Percentiles rank a stretch among this genome's conserved stretches.
phyloP scores from a whole-genome alignment of 2,888 invertebrate genomes.

The Sinodicranocentrus sp. region DNA sequence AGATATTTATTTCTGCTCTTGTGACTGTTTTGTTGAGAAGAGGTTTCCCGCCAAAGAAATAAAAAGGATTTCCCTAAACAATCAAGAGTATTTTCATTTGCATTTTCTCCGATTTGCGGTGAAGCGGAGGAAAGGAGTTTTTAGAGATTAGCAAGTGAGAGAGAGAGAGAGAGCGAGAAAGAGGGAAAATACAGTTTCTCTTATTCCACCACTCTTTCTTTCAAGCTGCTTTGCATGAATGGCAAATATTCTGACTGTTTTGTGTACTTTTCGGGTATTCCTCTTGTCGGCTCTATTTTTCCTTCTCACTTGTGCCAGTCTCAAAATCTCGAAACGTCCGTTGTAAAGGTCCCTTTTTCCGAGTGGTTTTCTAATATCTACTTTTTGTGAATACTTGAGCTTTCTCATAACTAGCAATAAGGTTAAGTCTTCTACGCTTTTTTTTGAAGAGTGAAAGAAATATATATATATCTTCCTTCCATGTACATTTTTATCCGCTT shows the following conservation, averaged over 20 bases:
- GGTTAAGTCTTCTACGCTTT: background rate
- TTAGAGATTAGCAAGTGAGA: background rate
- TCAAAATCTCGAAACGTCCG: too few relatives aligned
- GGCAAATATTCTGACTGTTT: background rate
- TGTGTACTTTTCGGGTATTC: background rate
- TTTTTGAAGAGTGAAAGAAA: background rate
- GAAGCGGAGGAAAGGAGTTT: background rate
- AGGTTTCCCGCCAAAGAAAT: constrained; percentile 31
- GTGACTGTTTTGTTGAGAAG: background rate
- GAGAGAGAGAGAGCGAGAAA: constrained; percentile 10
- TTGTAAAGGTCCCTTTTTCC: constrained; percentile 19
- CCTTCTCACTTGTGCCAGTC: background rate
- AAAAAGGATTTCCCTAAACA: constrained; percentile 48
- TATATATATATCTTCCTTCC: background rate
- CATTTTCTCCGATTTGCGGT: constrained; percentile 40
- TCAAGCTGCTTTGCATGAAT: constrained; percentile 17
- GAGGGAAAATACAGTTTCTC: background rate
- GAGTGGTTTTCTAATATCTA: constrained; percentile 6
- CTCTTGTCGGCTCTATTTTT: constrained; percentile 23
- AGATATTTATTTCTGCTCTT: too few relatives aligned
- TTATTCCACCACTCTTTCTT: background rate
- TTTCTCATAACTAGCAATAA: background rate
- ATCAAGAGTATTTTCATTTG: constrained; percentile 49
- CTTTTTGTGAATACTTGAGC: background rate
- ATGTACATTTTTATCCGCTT: background rate